These are phyloP conservation scores for Chironomus striatipennis DNA, from an alignment of 1,140 invertebrate genomes.

Conservation along the genomic window DNA sequence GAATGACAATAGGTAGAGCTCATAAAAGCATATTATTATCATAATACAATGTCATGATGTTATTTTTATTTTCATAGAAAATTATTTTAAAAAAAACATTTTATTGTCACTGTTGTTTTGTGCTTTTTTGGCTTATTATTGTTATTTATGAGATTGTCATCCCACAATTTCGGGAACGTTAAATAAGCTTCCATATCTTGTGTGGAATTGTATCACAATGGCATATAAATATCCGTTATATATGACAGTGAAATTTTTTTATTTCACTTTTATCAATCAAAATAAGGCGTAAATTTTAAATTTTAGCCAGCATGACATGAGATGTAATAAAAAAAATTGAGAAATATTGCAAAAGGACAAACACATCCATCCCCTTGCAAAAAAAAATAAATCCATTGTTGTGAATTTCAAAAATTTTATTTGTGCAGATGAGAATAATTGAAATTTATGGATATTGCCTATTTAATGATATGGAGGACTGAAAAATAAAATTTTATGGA, in stretches of 20 bases:
- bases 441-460: neutral
- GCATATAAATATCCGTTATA: too few species aligned
- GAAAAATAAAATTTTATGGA: too few species aligned
- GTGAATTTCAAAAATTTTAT: neutral
- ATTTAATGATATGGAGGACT: neutral
- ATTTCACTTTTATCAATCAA: too few species aligned
- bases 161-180: neutral
- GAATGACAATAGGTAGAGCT: neutral
- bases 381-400: neutral
- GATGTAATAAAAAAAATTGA: too few species aligned
- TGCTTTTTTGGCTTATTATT: neutral
- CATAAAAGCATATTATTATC: conserved; percentile 1
- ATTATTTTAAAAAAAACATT: neutral
- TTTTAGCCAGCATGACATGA: too few species aligned
- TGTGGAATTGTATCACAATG: too few species aligned
- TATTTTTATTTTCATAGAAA: neutral
- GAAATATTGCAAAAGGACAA: too few species aligned
- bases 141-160: conserved; percentile 2
- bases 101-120: neutral
- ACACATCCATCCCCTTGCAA: too few species aligned
- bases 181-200: too few species aligned
- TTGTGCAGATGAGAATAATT: neutral
- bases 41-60: neutral
- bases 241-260: too few species aligned
- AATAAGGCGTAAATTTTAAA: too few species aligned